Evolutionary conservation across 2,888 invertebrate genomes (phyloP), one percentile per base, ranked within the genome.

Genomic region (Caenorhabditis panamensis): DNA sequence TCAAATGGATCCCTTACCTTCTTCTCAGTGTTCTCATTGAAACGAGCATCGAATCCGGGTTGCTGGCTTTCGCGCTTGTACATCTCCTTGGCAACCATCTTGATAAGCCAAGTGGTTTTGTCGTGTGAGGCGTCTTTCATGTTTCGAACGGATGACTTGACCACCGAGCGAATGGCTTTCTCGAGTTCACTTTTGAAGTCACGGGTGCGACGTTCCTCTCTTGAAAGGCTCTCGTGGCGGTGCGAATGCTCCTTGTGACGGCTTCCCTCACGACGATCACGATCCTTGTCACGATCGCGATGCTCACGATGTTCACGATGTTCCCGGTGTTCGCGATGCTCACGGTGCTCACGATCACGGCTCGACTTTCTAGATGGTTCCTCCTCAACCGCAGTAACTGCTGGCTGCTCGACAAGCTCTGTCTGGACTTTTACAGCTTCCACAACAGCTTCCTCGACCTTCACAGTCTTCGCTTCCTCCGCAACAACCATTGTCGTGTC

Each of bases 41-140:
- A 31, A 5, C 41, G 31, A 28, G 26, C 67, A 20, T 66, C 66
- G n/a, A 71, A 81, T 31, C 67, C 71, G 24, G 13, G 22, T 16
- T 64, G 62, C n/a, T 58, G 26, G 16, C 44, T 77, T 31, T 81
- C 77, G 4, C 81, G 37, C 28, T 77, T 81, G 47, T 53, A 81
- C 77, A 81, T 67, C 16, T 81, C 81, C 20, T 72, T 72, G 16
- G 62, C 72, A 20, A 82, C 73, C 36, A 69, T 26, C 59, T 78
- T 78, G 9, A 69, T 66, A 2, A 82, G 51, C 82, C 82, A 82
- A 1, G 20, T 20, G 24, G 37, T 56, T 16, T 82, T 82, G n/a
- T 78, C 78, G 11, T n/a, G 22, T 2, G 73, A 64, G 13, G 64
- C 54, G 18, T 63, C 67, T 11, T 26, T 16, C 13, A 63, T 24